Conservation (phyloP, 2,113 vertebrate genomes). For the Corythoichthys intestinalis region DNA sequence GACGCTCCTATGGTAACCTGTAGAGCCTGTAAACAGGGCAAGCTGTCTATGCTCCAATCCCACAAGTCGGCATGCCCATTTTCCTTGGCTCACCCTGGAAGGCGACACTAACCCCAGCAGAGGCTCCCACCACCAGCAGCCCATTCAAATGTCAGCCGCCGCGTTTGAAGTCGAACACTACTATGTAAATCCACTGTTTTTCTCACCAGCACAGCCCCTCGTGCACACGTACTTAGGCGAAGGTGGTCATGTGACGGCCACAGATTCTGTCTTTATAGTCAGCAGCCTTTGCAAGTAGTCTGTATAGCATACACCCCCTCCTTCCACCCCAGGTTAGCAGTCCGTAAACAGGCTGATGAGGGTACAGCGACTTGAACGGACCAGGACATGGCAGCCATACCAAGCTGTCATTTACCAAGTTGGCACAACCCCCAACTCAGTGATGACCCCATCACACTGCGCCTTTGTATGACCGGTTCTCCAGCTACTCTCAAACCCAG, state of each 20-base stretch:
- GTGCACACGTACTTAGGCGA: constrained; percentile 45
- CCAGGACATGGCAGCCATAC: constrained; percentile 59
- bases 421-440: constrained; percentile 52
- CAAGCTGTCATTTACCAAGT: constrained; percentile 54
- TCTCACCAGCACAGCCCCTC: constrained; percentile 59
- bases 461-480: constrained; percentile 65
- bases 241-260: constrained; percentile 59
- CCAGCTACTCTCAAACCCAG: constrained; percentile 47
- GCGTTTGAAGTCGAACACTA: constrained; percentile 62
- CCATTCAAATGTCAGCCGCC: constrained; percentile 69
- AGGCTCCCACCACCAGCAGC: constrained; percentile 53
- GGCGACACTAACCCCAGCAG: constrained; percentile 66
- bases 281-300: constrained; percentile 43
- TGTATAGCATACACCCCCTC: constrained; percentile 22
- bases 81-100: constrained; percentile 64
- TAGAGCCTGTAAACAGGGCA: constrained; percentile 61
- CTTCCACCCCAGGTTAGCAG: constrained; percentile 34
- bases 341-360: constrained; percentile 53
- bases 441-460: constrained; percentile 64
- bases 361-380: constrained; percentile 44
- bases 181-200: constrained; percentile 66
- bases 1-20: constrained; percentile 68
- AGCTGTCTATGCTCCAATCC: constrained; percentile 61
- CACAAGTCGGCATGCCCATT: constrained; percentile 57
- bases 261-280: constrained; percentile 52